Conservation (phyloP, 2,888 invertebrate species). For the Heteromurus nitidus region DNA sequence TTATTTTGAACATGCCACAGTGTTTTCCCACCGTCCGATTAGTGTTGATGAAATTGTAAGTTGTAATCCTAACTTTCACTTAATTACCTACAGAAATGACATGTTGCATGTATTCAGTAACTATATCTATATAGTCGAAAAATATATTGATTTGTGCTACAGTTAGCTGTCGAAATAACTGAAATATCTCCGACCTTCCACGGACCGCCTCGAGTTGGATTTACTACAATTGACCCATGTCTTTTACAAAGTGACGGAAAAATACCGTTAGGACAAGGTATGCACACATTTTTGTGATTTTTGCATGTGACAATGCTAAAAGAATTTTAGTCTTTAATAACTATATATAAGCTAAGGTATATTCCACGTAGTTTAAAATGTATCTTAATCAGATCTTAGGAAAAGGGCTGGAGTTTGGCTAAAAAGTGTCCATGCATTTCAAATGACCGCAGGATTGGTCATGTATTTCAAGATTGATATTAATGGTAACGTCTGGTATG, state of each 20-base stretch:
- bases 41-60: conserved; percentile 61
- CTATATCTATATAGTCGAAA: neutral
- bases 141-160: conserved; percentile 1
- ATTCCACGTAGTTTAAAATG: neutral
- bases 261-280: conserved; percentile 36
- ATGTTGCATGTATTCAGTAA: neutral
- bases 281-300: no score
- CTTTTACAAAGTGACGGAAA: conserved; percentile 21
- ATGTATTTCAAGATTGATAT: conserved; percentile 49
- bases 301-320: no score
- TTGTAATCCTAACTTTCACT: neutral
- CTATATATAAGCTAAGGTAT: neutral
- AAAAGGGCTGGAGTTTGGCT: conserved; percentile 50
- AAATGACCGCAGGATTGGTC: conserved; percentile 9
- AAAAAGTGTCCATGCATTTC: conserved; percentile 40
- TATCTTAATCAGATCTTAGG: conserved; percentile 40
- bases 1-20: conserved; percentile 58
- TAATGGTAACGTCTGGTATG: conserved; percentile 49
- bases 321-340: neutral
- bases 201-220: conserved; percentile 65
- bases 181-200: conserved; percentile 36
- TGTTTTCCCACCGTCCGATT: conserved; percentile 63
- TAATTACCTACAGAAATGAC: neutral
- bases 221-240: conserved; percentile 62
- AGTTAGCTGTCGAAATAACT: conserved; percentile 58